phyloP scores from a whole-genome alignment of 2,113 vertebrate species.

The Ictidomys tridecemlineatus region DNA sequence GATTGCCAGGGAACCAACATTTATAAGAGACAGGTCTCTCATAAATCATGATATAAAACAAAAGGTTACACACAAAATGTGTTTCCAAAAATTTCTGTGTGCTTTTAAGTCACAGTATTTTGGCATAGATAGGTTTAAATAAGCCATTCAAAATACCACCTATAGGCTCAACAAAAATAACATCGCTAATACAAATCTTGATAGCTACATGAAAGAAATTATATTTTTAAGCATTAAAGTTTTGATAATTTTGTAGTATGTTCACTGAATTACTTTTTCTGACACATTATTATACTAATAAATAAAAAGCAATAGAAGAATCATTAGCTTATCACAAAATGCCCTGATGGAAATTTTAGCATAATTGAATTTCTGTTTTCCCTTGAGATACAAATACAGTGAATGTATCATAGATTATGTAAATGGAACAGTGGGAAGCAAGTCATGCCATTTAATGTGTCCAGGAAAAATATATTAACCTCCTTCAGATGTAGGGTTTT shows the following conservation, averaged over 20 bases:
- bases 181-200: background rate
- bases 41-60: background rate
- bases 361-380: constrained; percentile 64
- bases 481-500: background rate
- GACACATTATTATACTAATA: constrained; percentile 22
- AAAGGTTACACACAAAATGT: background rate
- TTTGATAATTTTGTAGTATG: background rate
- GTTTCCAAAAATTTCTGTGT: background rate
- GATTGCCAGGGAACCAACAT: background rate
- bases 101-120: background rate
- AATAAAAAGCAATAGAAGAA: constrained; percentile 63
- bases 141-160: background rate
- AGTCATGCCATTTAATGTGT: background rate
- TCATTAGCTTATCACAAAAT: constrained; percentile 51
- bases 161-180: background rate
- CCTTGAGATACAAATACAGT: background rate
- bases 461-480: constrained; percentile 7
- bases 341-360: constrained; percentile 29
- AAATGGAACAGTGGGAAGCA: constrained; percentile 17
- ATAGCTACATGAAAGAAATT: constrained; percentile 6
- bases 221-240: background rate
- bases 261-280: constrained; percentile 29
- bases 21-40: background rate
- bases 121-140: background rate
- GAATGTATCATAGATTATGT: constrained; percentile 3